phyloP scores from a whole-genome alignment of 2,888 invertebrate species.

The Ormyrus nitidulus region DNA sequence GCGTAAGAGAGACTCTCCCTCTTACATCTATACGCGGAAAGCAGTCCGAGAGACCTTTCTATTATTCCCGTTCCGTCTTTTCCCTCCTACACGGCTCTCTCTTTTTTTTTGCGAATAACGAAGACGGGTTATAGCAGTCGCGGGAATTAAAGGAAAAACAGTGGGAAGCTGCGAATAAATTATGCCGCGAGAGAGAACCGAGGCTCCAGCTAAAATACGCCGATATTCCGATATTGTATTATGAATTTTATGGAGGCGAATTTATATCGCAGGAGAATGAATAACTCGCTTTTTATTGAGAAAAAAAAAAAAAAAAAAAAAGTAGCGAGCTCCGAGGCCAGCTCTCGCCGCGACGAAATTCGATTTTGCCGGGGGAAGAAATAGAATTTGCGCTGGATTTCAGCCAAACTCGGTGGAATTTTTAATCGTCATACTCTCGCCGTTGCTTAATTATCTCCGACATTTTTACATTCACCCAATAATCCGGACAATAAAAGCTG shows the following conservation, averaged over 20 bases:
- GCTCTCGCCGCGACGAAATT: neutral
- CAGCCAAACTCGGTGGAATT: neutral
- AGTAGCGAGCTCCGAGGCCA: neutral
- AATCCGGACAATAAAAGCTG: no score
- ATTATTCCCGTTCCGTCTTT: constrained; percentile 54
- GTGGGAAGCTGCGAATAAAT: constrained; percentile 41
- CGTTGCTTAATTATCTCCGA: no score
- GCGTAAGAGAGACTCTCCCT: constrained; percentile 55
- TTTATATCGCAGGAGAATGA: neutral
- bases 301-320: constrained; percentile 2
- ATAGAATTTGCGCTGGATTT: constrained; percentile 60
- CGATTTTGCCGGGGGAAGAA: constrained; percentile 48
- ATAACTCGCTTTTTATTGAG: constrained; percentile 9
- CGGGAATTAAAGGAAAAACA: constrained; percentile 33
- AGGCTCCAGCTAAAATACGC: neutral
- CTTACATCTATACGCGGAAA: constrained; percentile 60
- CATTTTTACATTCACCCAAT: no score
- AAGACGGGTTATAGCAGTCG: constrained; percentile 49
- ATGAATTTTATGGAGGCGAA: neutral
- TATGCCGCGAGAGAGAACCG: constrained; percentile 7
- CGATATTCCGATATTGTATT: constrained; percentile 8
- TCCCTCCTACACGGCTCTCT: constrained; percentile 33
- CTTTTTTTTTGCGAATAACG: constrained; percentile 52
- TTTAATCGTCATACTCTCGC: no score
- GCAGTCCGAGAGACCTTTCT: constrained; percentile 58